These are phyloP conservation scores for Pangasius krempfi DNA, from an alignment of 2,797 vertebrate species.

Conservation along the genomic window DNA sequence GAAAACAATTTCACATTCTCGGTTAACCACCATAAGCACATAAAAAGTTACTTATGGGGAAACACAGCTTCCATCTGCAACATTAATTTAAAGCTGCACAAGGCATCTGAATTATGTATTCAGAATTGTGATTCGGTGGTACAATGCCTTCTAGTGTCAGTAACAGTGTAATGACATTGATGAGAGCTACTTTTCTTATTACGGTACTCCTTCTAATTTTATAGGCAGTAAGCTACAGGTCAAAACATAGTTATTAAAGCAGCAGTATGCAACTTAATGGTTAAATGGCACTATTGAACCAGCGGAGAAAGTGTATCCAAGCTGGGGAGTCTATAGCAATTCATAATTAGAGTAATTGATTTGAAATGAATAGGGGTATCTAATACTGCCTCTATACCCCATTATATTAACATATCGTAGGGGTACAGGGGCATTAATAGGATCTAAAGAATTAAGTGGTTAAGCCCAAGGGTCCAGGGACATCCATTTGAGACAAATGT, in stretches of 20 bases:
- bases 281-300: background rate
- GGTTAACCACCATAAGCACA: constrained; percentile 72
- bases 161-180: constrained; percentile 1
- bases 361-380: background rate
- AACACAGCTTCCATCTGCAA: constrained; percentile 64
- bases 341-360: background rate
- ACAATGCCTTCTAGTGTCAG: background rate
- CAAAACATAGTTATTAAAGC: background rate
- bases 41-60: constrained; percentile 64
- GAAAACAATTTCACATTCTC: constrained; percentile 71
- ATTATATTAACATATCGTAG: background rate
- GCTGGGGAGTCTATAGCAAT: background rate
- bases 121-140: background rate
- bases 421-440: background rate
- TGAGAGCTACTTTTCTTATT: background rate
- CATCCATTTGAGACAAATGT: background rate
- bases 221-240: background rate
- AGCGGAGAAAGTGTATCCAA: background rate
- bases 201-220: background rate
- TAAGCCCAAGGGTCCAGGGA: background rate
- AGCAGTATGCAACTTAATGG: background rate
- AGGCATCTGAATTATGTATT: background rate
- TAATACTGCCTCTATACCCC: background rate
- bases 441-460: background rate
- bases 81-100: constrained; percentile 48